Evolutionary conservation across 53 echinoderm and acorn worm species (phyloP), one percentile per base, ranked within the genome.

Genomic region (Echinarachnius parma): DNA sequence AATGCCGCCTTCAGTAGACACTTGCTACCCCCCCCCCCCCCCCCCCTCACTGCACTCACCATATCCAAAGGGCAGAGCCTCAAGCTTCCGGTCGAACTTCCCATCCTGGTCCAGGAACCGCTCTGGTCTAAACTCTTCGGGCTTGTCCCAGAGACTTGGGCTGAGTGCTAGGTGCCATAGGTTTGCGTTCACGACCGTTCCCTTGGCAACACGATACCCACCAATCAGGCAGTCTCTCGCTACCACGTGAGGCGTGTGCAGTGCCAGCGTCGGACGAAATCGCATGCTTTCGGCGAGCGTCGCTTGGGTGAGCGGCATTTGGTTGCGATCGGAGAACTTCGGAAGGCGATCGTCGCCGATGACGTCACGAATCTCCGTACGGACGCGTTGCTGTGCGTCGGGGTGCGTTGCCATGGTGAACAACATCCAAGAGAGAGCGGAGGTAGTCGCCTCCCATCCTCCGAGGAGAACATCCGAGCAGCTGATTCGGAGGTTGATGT

Each of bases 261-360:
- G 18, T 10, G 65, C 65, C 1, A n/a, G 45, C 4, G 47, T 46
- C 7, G 65, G 65, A 8, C 30, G 65, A 7, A 65, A 30, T n/a
- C 65, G 39, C 30, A 20, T 65, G 21, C 65, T 45, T 15, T 65
- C 65, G 1, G 65, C 65, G 24, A 65, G 29, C 65, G 65, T 65
- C 14, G 65, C 65, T n/a, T 65, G 45, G 4, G 65, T 65, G 48
- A 65, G 26, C 19, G 65, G 65, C 65, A 65, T 65, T 16, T 28
- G n/a, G 65, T 46, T 45, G 28, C 48, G 65, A 39, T 65, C 47
- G 22, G 44, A 46, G 47, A 28, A 65, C 18, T 30, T 16, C 16
- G 65, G 65, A 20, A 47, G 25, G 20, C 47, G 27, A 25, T 65
- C 65, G 27, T 10, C 39, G 3, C 65, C 65, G 65, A 65, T 26